Conservation (phyloP, 2,113 vertebrate species). For the Stictonetta naevosa region DNA sequence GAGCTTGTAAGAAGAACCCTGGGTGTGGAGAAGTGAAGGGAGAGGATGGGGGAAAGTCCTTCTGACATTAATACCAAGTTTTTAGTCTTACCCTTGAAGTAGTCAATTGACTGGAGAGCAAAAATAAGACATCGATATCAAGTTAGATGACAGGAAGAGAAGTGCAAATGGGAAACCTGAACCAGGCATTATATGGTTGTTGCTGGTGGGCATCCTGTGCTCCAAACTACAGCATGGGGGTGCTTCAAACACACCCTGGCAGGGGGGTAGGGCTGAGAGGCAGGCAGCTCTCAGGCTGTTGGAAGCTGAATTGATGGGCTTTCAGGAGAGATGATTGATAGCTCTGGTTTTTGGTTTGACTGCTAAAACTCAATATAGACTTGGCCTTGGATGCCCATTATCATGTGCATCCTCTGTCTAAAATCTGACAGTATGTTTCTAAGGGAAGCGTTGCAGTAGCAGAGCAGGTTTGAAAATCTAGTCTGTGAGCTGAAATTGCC, state of each 20-base stretch:
- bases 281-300: not conserved
- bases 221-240: not conserved
- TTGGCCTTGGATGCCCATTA: not conserved
- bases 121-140: not conserved
- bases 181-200: not conserved
- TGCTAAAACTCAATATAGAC: not conserved
- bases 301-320: not conserved
- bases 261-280: not conserved
- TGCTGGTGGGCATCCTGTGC: not conserved
- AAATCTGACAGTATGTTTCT: not conserved
- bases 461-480: not conserved
- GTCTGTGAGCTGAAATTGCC: not conserved
- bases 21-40: not conserved
- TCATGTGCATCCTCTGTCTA: not conserved
- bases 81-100: not conserved
- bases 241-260: not conserved
- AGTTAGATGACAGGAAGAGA: not conserved
- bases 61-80: not conserved
- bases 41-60: not conserved
- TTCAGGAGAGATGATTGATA: not conserved
- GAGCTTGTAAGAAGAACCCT: not conserved
- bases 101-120: not conserved
- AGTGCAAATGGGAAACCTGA: not conserved
- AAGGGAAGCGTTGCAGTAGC: not conserved
- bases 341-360: not conserved